phyloP scores from a whole-genome alignment of 1,140 invertebrate species.

The Scaptomyza graminum region DNA sequence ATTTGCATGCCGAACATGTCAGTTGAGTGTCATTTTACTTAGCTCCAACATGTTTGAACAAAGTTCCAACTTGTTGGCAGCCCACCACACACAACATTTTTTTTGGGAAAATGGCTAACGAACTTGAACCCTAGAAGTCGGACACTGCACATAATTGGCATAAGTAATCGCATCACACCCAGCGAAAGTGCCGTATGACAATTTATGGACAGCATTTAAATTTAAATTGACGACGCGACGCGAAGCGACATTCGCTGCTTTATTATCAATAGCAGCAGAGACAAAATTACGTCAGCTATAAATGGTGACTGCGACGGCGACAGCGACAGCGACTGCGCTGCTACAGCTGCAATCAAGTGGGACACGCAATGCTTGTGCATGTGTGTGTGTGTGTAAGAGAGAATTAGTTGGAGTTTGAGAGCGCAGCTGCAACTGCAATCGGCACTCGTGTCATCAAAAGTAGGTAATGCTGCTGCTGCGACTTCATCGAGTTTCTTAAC shows the following conservation, averaged over 20 bases:
- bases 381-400: not conserved
- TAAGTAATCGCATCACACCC: conserved; percentile 11
- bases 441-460: conserved; percentile 14
- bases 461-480: conserved; percentile 14
- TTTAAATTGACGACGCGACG: conserved; percentile 29
- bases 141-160: conserved; percentile 7
- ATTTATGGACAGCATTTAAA: conserved; percentile 30
- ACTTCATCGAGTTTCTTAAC: conserved; percentile 16
- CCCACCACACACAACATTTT: too few relatives aligned
- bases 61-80: conserved; percentile 25
- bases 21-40: too few relatives aligned
- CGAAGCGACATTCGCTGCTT: conserved; percentile 10
- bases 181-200: conserved; percentile 48
- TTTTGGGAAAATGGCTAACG: conserved; percentile 21
- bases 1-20: conserved; percentile 36
- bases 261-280: conserved; percentile 5
- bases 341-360: conserved; percentile 33
- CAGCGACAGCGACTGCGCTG: conserved; percentile 29
- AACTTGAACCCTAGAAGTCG: conserved; percentile 48
- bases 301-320: conserved; percentile 8
- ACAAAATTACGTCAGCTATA: conserved; percentile 43
- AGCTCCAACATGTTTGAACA: conserved; percentile 17
- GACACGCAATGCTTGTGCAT: conserved; percentile 25
- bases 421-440: conserved; percentile 42
- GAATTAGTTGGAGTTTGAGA: not conserved